These are phyloP conservation scores for Lepus townsendii DNA, from an alignment of 2,797 vertebrate species.

Conservation along the genomic window DNA sequence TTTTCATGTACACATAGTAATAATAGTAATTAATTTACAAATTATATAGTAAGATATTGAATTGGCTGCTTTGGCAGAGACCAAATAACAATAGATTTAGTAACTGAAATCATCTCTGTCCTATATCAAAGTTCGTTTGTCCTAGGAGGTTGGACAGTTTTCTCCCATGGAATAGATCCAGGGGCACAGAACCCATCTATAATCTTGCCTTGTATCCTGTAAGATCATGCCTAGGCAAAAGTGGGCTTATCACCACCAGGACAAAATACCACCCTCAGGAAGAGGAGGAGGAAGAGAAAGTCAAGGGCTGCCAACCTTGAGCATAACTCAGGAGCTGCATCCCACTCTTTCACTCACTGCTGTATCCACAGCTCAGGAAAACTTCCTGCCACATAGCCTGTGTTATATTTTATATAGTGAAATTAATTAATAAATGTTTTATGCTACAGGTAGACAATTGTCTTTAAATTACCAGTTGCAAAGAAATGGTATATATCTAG, in stretches of 20 bases:
- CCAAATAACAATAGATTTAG: background rate
- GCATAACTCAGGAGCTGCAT: background rate
- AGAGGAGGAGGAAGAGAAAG: background rate
- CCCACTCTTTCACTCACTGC: background rate
- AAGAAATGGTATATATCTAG: background rate
- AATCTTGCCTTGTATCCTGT: background rate
- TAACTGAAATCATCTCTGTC: background rate
- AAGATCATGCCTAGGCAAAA: background rate
- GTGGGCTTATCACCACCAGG: background rate
- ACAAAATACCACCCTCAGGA: background rate
- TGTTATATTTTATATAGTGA: background rate
- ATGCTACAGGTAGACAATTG: background rate
- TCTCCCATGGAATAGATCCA: background rate
- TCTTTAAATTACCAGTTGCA: slow-evolving; percentile 12
- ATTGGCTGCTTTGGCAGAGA: background rate
- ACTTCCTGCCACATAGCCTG: background rate
- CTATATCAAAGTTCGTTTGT: background rate
- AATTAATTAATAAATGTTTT: slow-evolving; percentile 11
- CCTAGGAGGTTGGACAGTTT: no score
- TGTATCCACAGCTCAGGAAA: background rate
- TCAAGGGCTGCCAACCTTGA: background rate
- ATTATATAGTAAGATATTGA: background rate
- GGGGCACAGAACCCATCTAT: background rate
- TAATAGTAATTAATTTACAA: background rate
- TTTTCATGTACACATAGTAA: background rate